Base-by-base conservation (phyloP, 1,140 invertebrate species). In the Heliconius melpomene region DNA sequence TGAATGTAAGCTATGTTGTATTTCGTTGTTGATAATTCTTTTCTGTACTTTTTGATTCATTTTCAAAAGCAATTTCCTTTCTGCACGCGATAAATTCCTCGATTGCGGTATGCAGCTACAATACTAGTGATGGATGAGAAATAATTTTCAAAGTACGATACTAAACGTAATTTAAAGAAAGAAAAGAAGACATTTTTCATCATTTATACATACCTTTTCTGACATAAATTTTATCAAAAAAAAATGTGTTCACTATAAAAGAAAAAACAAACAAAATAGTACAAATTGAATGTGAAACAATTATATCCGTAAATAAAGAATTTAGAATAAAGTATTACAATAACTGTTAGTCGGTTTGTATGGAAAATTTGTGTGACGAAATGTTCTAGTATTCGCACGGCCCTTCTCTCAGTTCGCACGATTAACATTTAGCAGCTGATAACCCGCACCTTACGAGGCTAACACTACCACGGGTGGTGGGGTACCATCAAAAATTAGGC, bases 341-440 rank as follows among this genome's bases (percentile, higher is more conserved):
- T 16, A n/a, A 32, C 23, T 40, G 75, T 70, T 38, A 75, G 54
- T 20, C 74, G 29, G 52, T 66, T 40, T 76, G 57, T 76, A 76
- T 38, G 60, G 57, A 76, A 71, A 60, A 76, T 40, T 46, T 60
- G 75, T 76, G 82, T 91, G 89, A 89, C 83, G 88, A 92, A 92
- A 92, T 85, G 87, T 84, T 83, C 82, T 82, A 86, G 80, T 85
- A 89, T 92, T 92, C 90, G 86, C 90, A 91, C 89, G 90, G 84
- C 87, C 89, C 84, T 89, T 91, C 89, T 85, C 86, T 82, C 75
- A 81, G 85, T 86, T 89, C 88, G 86, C 90, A 90, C 88, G 89
- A 88, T 90, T 90, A 91, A 89, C 88, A 91, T 89, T 91, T 88
- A 85, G 32, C 85, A 82, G 60, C 81, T 83, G 86, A 89, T 88